These are phyloP conservation scores for Talpa occidentalis DNA, from an alignment of 2,113 vertebrate genomes.

Conservation along the genomic window DNA sequence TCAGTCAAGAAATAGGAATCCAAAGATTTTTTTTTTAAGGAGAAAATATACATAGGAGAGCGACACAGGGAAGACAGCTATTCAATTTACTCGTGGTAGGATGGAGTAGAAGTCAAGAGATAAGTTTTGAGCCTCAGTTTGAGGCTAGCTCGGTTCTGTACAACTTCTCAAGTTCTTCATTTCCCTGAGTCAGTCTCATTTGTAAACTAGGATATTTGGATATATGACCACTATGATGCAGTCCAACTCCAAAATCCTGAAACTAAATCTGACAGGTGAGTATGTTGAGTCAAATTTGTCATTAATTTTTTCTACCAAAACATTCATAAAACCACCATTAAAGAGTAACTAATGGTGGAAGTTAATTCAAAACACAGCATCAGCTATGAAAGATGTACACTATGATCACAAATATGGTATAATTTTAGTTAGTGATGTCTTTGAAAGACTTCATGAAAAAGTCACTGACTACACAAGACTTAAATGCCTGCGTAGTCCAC, in stretches of 20 bases:
- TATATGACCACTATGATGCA: neutral
- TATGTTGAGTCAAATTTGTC: constrained; percentile 55
- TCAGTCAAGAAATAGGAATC: constrained; percentile 23
- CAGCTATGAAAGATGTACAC: neutral
- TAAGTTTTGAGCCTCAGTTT: neutral
- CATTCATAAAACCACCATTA: constrained; percentile 53
- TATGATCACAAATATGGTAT: neutral
- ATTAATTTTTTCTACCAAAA: constrained; percentile 58
- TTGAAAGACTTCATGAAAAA: constrained; percentile 33
- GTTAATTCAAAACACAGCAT: constrained; percentile 46
- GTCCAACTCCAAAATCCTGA: neutral
- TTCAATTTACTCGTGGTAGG: neutral
- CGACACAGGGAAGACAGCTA: neutral
- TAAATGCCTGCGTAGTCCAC: neutral
- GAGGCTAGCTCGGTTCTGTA: neutral
- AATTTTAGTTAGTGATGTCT: neutral
- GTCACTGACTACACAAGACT: neutral
- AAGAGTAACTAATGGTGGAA: neutral
- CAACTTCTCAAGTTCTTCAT: neutral
- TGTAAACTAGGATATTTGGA: neutral
- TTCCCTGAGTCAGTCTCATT: neutral
- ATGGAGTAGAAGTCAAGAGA: neutral
- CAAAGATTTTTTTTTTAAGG: neutral
- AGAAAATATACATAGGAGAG: neutral
- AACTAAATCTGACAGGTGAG: constrained; percentile 30